These are phyloP conservation scores for Melanerpes formicivorus DNA, from an alignment of 2,113 vertebrate genomes.

Conservation along the genomic window DNA sequence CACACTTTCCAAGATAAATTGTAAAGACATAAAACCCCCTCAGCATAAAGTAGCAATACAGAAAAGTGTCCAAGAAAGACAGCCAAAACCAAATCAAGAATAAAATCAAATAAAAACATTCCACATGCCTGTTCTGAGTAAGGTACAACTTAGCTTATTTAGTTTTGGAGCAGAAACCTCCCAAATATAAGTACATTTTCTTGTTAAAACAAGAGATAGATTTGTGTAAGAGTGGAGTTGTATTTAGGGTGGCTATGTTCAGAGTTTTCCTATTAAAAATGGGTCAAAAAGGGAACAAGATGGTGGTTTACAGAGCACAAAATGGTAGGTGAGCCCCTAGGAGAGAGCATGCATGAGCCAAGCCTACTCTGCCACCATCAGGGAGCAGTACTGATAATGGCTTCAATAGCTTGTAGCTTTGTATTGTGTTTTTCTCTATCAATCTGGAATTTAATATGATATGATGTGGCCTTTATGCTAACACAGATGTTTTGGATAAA, in stretches of 20 bases:
- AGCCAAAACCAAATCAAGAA: not conserved
- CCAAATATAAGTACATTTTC: not conserved
- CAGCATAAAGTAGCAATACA: not conserved
- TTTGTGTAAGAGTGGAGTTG: not conserved
- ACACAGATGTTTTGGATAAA: not conserved
- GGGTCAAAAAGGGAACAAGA: not conserved
- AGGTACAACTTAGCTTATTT: not conserved
- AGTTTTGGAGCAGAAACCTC: not conserved
- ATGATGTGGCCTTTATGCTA: not conserved
- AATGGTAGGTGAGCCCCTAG: constrained; percentile 9
- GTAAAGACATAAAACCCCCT: not conserved
- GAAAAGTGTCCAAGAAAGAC: not conserved
- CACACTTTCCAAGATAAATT: not conserved
- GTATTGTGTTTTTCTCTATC: not conserved
- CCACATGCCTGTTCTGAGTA: not conserved
- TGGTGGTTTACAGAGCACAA: not conserved
- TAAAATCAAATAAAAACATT: constrained; percentile 14
- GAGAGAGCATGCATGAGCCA: accelerated
- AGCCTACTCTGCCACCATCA: not conserved
- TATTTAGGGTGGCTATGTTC: not conserved
- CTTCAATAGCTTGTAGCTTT: not conserved
- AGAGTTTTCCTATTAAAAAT: not conserved
- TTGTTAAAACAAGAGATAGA: not conserved
- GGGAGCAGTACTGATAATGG: not conserved
- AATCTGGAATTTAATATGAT: not conserved